phyloP scores from a whole-genome alignment of 37 sponge, comb jelly and placozoan species.

The Crambe crambe region DNA sequence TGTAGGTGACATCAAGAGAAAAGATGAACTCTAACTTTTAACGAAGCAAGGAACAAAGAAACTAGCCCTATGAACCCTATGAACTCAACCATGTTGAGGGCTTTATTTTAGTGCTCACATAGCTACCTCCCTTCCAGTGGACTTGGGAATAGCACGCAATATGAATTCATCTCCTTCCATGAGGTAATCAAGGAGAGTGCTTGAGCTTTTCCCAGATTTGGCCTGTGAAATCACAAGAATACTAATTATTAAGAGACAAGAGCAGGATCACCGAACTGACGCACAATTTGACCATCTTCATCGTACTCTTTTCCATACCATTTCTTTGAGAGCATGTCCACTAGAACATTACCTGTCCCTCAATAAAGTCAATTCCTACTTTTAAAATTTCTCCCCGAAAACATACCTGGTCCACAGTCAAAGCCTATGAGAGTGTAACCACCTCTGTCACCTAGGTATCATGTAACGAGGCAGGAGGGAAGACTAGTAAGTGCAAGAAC shows the following conservation, averaged over 20 bases:
- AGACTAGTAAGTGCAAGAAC: too few relatives aligned
- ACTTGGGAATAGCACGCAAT: conserved; percentile 52
- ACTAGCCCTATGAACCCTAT: too few relatives aligned
- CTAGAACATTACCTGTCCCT: conserved; percentile 59
- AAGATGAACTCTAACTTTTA: not conserved
- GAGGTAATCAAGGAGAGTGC: conserved; percentile 23
- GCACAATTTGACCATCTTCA: conserved; percentile 48
- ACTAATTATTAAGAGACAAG: not conserved
- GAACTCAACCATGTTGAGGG: too few relatives aligned
- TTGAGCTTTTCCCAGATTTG: conserved; percentile 15
- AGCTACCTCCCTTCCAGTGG: conserved; percentile 65
- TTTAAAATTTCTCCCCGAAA: not conserved
- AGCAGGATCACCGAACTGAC: not conserved
- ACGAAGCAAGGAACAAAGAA: not conserved
- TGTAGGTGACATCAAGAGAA: not conserved
- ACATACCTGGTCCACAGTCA: conserved; percentile 81
- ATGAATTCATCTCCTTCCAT: conserved; percentile 47
- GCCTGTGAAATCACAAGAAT: conserved; percentile 12
- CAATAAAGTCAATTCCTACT: not conserved
- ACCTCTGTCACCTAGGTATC: not conserved
- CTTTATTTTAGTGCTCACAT: not conserved
- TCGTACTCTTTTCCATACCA: conserved; percentile 53
- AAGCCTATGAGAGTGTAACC: conserved; percentile 40
- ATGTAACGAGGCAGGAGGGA: too few relatives aligned
- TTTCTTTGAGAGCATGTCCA: conserved; percentile 47